Evolutionary conservation across 2,113 vertebrate species (phyloP), one percentile per base, ranked within the genome.

Genomic region (Struthidea cinerea): DNA sequence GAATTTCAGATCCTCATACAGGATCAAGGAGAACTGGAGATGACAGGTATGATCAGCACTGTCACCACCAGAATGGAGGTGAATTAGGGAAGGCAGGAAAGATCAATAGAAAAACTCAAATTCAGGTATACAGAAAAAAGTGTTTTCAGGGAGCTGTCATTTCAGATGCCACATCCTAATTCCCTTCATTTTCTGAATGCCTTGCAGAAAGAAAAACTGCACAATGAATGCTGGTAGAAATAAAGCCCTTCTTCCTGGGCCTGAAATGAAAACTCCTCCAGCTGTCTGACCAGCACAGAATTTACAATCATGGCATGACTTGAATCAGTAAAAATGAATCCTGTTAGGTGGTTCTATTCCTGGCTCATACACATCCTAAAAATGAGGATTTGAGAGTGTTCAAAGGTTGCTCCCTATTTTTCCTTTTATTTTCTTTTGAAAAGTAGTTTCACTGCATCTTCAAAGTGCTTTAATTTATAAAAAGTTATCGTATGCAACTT

Each of bases 121-220:
- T 78, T 89, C 32, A 33, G 70, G 44, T 89, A 10, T 18, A 85
- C 53, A 87, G 95, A 55, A 94, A 93, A 27, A 56, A 56, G 15
- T 46, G 63, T 82, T 89, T 89, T 69, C 81, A 76, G 81, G 70
- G 61, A 91, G 30, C 74, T 95, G 67, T 80, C 84, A 73, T 91
- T 96, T 93, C 76, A 65, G 65, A 33, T 83, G 84, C 61, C 71
- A 69, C 70, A 46, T 95, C 82, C 92, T 87, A 94, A 95, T 87
- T 94, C 95, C 80, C 74, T 94, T 94, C 82, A 70, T 94, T 96
- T 94, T 94, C 69, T 90, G 77, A 47, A 17, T 37, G 70, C 82
- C 49, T 91, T 93, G 84, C 75, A 74, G 93, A 87, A 95, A 53
- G 87, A 87, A 86, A 87, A 93, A 75, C 68, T 87, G 14, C 35